Percentiles rank a stretch among this genome's conserved stretches.
Conservation (phyloP, 2,113 vertebrate genomes). For the Pardalotus punctatus region DNA sequence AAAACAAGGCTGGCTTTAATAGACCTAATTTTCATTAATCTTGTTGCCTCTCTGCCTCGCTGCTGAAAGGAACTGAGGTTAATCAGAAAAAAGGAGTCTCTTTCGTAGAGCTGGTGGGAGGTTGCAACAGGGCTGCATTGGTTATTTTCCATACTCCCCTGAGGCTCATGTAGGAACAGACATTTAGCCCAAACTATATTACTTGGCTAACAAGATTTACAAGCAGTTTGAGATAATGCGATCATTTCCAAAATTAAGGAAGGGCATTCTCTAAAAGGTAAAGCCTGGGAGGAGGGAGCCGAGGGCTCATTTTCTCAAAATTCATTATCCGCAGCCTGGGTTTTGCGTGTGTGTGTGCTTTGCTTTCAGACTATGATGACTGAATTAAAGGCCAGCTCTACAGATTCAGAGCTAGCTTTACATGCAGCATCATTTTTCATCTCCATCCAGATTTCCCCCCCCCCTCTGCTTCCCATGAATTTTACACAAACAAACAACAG, state of each 20-base stretch:
- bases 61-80: not conserved
- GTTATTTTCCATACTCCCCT: constrained; percentile 43
- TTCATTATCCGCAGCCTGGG: not conserved
- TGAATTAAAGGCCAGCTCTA: not conserved
- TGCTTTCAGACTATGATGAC: not conserved
- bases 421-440: not conserved
- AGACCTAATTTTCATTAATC: constrained; percentile 17
- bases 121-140: not conserved
- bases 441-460: not conserved
- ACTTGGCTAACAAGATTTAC: constrained; percentile 41
- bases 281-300: not conserved
- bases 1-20: not conserved
- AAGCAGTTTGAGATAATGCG: constrained; percentile 33
- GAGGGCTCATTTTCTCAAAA: constrained; percentile 20
- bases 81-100: constrained; percentile 1
- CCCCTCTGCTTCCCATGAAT: not conserved
- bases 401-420: not conserved
- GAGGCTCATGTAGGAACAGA: not conserved
- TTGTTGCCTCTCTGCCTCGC: not conserved
- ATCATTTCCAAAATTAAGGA: constrained; percentile 3
- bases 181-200: constrained; percentile 41
- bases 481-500: not conserved
- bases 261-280: not conserved
- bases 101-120: not conserved
- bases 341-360: not conserved